Conservation (phyloP, 2,888 invertebrate genomes). For the Scaptomyza caliginosa region DNA sequence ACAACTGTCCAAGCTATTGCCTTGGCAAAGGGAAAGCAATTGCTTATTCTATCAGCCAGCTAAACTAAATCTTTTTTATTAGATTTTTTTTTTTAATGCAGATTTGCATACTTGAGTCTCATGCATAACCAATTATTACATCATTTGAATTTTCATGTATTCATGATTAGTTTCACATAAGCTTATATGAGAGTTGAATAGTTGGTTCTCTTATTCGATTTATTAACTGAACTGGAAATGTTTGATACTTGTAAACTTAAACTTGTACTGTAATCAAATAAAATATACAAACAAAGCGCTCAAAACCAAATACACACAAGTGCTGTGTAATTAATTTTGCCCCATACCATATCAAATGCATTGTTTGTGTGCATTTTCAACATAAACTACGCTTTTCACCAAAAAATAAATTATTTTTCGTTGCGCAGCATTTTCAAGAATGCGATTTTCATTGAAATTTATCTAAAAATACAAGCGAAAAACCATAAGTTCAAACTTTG, state of each 20-base stretch:
- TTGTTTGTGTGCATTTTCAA: neutral
- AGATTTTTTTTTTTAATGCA: neutral
- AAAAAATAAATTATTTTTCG: neutral
- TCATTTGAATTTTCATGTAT: neutral
- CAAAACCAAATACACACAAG: neutral
- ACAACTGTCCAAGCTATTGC: slow-evolving; percentile 27
- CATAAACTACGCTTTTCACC: neutral
- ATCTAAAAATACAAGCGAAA: neutral
- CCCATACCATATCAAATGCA: neutral
- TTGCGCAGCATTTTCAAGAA: neutral
- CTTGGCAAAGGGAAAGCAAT: slow-evolving; percentile 10
- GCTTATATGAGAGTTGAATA: neutral
- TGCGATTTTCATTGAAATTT: neutral
- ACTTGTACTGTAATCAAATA: neutral
- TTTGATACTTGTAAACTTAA: neutral
- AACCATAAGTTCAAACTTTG: neutral
- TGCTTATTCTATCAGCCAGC: slow-evolving; percentile 2
- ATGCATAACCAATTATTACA: neutral
- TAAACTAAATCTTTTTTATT: neutral
- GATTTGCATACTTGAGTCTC: neutral
- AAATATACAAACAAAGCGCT: neutral
- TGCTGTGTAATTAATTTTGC: neutral
- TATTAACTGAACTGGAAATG: too few relatives aligned
- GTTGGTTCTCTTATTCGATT: neutral
- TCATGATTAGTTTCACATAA: neutral